Base-by-base conservation (phyloP, 2,888 invertebrate genomes). In the Drosophila incognita region DNA sequence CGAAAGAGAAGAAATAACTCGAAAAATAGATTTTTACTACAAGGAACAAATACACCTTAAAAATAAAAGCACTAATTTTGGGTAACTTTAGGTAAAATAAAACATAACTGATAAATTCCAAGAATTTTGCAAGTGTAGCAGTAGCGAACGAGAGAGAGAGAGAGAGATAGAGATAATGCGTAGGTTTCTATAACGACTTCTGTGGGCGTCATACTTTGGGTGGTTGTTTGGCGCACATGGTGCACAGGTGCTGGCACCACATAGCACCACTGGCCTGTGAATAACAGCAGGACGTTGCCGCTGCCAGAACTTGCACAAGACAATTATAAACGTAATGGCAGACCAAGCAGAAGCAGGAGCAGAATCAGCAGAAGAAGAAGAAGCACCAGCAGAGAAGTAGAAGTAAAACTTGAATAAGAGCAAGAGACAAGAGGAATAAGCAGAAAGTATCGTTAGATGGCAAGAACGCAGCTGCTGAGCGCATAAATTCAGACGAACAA, bases 251-350 rank as follows among this genome's bases (percentile, higher is more conserved):
- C 60, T 57, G 78, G 57, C 52, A 56, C 54, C 38, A 36, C 54
- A 54, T 54, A 24, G 59, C 56, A 74, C 40, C 53, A 40, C 64
- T 49, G 33, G 56, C 61, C 73, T 63, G 60, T 54, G 74, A 77
- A 71, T 63, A 27, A 58, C 52, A 29, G 18, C 42, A 49, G 35
- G 52, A 62, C 57, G 49, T 46, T 59, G 69, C 49, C 54, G 72
- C 49, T 38, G 71, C 75, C 87, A 81, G 82, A 81, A 84, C 77
- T 82, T 89, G 80, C 89, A 79, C 89, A 89, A 86, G 85, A 86
- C 86, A 89, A 87, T 88, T 85, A 89, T 85, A 86, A 89, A 85
- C 79, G 85, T 81, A 89, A 89, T 82, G 88, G 83, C 82, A 84
- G 61, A 69, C 53, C 65, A 61, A 69, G 42, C 54, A 40, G 73